Evolutionary conservation across 2,888 invertebrate species (phyloP).

Genomic region (Polylopha cassiicola): DNA sequence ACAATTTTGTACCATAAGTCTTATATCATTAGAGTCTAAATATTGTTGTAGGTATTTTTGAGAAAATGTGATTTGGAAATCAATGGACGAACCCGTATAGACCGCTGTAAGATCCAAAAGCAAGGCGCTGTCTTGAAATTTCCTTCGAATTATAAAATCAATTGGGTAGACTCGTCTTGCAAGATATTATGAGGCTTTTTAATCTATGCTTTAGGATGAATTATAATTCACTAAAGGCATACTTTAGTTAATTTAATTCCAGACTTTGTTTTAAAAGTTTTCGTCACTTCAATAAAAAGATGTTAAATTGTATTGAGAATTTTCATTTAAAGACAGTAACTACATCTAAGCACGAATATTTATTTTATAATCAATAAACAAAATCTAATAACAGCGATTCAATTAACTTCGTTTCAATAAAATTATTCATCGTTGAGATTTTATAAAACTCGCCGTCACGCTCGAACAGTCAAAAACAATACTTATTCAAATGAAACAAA

Average conservation of each 20-base stretch:
- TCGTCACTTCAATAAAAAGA: not conserved
- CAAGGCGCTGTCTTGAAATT: conserved; percentile 51
- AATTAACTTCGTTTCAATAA: conserved; percentile 54
- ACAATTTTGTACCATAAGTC: conserved; percentile 32
- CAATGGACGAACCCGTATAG: conserved; percentile 38
- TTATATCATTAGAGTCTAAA: conserved; percentile 7
- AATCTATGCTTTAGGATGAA: too few relatives aligned
- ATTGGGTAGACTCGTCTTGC: conserved; percentile 48
- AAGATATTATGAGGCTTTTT: conserved; percentile 2
- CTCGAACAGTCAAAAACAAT: conserved; percentile 75
- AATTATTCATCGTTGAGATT: conserved; percentile 69
- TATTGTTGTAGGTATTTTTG: conserved; percentile 16
- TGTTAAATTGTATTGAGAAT: not conserved
- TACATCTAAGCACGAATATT: conserved; percentile 13
- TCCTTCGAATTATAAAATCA: conserved; percentile 62
- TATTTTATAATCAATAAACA: conserved; percentile 29
- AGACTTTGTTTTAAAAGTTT: not conserved
- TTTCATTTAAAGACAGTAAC: conserved; percentile 8
- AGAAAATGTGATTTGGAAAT: conserved; percentile 25
- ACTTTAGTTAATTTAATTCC: too few relatives aligned
- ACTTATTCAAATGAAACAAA: conserved; percentile 78
- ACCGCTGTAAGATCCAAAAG: conserved; percentile 47
- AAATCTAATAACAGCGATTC: conserved; percentile 50
- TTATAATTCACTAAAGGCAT: too few relatives aligned
- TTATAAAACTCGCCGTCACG: conserved; percentile 64